Evolutionary conservation across 2,888 invertebrate species (phyloP), one percentile per base, ranked within the genome.

Genomic region (Pristionchus exspectatus): DNA sequence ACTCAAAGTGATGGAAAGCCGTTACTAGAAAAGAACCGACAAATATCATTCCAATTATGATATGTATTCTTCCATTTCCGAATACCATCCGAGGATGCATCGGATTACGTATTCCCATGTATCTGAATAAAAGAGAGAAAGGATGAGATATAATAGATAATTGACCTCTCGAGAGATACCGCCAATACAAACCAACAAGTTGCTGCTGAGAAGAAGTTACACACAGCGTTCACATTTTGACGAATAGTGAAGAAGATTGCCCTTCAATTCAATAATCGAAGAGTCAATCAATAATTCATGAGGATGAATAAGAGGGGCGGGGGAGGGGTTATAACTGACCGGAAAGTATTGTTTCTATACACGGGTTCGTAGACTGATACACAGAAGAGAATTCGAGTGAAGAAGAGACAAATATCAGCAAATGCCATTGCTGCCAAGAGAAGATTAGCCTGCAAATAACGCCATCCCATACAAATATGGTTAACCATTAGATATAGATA

Each of bases 371-470:
- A 93, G n/a, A 93, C 91, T 30, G 91, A 92, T 56, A 93, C 85
- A 33, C 92, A 91, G 83, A 90, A 91, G 24, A 93, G 91, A 54
- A 92, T 84, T 89, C 92, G 90, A 77, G 92, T 91, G 88, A 94
- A 90, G 4, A 94, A 90, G 21, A 94, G 92, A 50, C 92, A 91
- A 69, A 94, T 91, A 87, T 94, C 94, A 66, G 92, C 90, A 56
- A 94, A 92, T 30, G 94, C 94, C 94, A 94, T 94, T 54, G 94
- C 93, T 18, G 94, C 93, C 16, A 94, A 91, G 18, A 94, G 91
- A 66, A 92, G 93, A 88, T 94, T 94, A 38, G 94, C 93, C 93
- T 93, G 89, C 30, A 38, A n/a, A 50, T 12, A 50, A 50, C 9
- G 12, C 44, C 44, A 50, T 50, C 12, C 44, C 44, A 7, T 3